These are phyloP conservation scores for Typhlichthys subterraneus DNA, from an alignment of 2,797 vertebrate species.

Conservation along the genomic window DNA sequence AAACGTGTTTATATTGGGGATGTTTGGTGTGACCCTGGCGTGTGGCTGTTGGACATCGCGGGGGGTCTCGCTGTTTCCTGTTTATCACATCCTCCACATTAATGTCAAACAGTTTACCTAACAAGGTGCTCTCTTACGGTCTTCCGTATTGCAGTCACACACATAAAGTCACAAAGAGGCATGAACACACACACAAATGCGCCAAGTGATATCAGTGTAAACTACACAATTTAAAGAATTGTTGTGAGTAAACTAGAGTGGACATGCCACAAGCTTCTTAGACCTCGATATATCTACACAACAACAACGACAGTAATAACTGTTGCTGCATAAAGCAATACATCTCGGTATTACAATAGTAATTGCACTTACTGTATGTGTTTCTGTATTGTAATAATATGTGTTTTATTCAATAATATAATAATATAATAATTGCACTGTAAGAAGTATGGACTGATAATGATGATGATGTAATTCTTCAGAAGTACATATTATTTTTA, in stretches of 20 bases:
- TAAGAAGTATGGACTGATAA: too few species aligned
- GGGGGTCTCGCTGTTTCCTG: slow-evolving; percentile 72
- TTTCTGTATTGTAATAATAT: background rate
- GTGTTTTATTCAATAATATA: background rate
- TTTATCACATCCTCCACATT: slow-evolving; percentile 74
- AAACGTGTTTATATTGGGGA: slow-evolving; percentile 69
- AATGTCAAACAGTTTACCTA: slow-evolving; percentile 80
- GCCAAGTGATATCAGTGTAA: background rate
- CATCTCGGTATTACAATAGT: background rate
- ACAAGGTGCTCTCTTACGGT: slow-evolving; percentile 67
- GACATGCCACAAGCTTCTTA: background rate
- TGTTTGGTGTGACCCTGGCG: slow-evolving; percentile 72
- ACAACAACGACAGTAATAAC: background rate
- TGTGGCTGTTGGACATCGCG: slow-evolving; percentile 67
- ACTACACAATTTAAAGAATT: too few species aligned
- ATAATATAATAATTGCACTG: background rate
- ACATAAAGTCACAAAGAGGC: background rate
- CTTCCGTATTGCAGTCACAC: background rate
- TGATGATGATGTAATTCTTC: too few species aligned
- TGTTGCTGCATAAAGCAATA: background rate
- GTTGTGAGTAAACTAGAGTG: too few species aligned
- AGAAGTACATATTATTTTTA: background rate
- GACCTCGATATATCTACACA: too few species aligned
- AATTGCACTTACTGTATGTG: background rate
- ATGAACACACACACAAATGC: background rate